Base-by-base conservation (phyloP, 1,140 invertebrate species). In the Bombus difficillimus region DNA sequence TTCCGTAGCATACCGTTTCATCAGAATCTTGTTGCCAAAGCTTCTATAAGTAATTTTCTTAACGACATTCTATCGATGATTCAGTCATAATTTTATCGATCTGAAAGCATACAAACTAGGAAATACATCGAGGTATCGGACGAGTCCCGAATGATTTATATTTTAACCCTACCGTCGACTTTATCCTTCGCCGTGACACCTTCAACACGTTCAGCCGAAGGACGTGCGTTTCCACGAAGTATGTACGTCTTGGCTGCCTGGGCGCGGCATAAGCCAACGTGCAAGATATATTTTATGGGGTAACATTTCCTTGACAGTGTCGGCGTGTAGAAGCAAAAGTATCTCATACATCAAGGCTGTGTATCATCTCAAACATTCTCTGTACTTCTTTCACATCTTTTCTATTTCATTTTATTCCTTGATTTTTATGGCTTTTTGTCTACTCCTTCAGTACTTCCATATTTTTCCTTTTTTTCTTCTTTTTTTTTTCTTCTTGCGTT, bases 221-320 rank as follows among this genome's bases (percentile, higher is more conserved):
- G 68, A 89, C 85, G 87, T 85, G 88, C 89, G 90, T 92, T 92
- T 90, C 91, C 88, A 92, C 91, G 89, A 93, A 94, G 93, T 93
- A 64, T 15, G 15, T 34, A 94, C 93, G 93, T 94, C 93, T 92
- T 91, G 91, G 86, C 81, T 81, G 85, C 81, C 89, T 86, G 85
- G 87, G 86, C 71, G 77, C 68, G 89, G 85, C 90, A 92, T 91
- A 93, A 93, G 92, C 89, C 91, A 92, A 85, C 89, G 89, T 88
- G 91, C 88, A 86, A 94, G 93, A 94, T 94, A 95, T 94, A 93
- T 93, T 94, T 94, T 94, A 95, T 94, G 92, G 88, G 88, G 86
- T 88, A 92, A 92, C 93, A 91, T 94, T 93, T 94, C 91, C 92
- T 88, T 92, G 93, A 93, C 92, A 89, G 88, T 90, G 86, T 84